Evolutionary conservation across 2,797 vertebrate species (phyloP).

Genomic region (Philypnodon macrostomus): DNA sequence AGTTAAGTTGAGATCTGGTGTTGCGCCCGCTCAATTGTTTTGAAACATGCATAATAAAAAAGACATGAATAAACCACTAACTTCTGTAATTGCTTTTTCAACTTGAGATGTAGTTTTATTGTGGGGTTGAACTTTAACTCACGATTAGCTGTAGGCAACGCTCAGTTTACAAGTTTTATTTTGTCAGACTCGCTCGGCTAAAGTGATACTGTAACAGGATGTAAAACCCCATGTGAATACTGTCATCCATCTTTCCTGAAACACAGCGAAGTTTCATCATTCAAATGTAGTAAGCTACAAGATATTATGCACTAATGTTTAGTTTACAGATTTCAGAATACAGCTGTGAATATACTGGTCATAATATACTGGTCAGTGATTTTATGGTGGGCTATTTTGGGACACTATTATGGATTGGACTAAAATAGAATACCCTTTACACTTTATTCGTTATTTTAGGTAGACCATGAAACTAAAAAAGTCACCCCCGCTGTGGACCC

Average conservation of each 20-base stretch:
- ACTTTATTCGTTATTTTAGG: too few species aligned
- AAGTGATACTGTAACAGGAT: not conserved
- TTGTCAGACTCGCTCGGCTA: constrained; percentile 18
- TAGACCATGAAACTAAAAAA: too few species aligned
- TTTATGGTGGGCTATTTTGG: too few species aligned
- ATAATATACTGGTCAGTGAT: too few species aligned
- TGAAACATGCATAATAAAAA: constrained; percentile 6
- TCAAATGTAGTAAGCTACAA: too few species aligned
- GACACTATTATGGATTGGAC: too few species aligned
- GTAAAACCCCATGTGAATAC: constrained; percentile 14
- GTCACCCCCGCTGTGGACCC: too few species aligned
- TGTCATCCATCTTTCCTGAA: constrained; percentile 11
- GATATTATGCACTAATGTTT: too few species aligned
- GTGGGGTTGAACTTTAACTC: constrained; percentile 34
- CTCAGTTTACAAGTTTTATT: constrained; percentile 40
- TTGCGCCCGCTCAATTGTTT: constrained; percentile 6
- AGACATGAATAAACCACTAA: constrained; percentile 33
- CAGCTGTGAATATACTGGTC: too few species aligned
- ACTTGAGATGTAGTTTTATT: constrained; percentile 22
- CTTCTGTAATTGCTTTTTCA: constrained; percentile 20
- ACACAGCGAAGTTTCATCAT: constrained; percentile 7
- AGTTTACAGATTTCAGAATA: too few species aligned
- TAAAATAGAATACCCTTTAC: too few species aligned
- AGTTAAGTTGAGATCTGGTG: constrained; percentile 15
- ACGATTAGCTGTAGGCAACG: constrained; percentile 42